Evolutionary conservation across 53 echinoderm and acorn worm genomes (phyloP), one percentile per base, ranked within the genome.

Genomic region (Paracentrotus lividus): DNA sequence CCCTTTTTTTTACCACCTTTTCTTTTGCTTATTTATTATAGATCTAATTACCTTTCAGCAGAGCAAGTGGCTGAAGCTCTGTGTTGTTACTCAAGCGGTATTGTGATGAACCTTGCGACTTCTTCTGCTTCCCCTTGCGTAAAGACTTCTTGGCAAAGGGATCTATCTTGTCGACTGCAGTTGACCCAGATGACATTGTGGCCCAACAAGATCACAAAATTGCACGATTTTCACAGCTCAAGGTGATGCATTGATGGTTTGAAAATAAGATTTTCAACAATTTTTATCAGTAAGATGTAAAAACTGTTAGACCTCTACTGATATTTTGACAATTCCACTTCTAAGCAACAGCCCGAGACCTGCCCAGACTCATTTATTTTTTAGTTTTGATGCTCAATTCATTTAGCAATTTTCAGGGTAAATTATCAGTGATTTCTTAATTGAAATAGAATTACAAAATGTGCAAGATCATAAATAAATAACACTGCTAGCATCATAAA

Each of bases 41-140:
- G n/a, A n/a, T 29, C 64, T 64, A 9, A 96, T 96, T 93, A 99
- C 99, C 97, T 96, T 99, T 97, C 92, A 99, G 94, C 85, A 96
- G 94, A 90, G 96, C 94, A 90, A 97, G 93, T 77, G 96, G 99
- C 78, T 96, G 95, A 26, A 97, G 93, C 91, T 99, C 99, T 95
- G 96, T 94, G 90, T 90, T 96, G 95, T 97, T 97, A 91, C 96
- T 96, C 76, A 96, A 94, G 42, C 96, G 96, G 90, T 99, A 99
- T 85, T 99, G 97, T 59, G 99, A 99, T 54, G 99, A 99, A 90
- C 99, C 99, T 94, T 99, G 99, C 38, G 99, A 99, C 87, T 99
- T 99, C 94, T 99, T 99, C 94, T 99, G 99, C 94, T 99, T 99
- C 91, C 99, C 99, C 96, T 99, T 99, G 68, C 99, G 95, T 90